Evolutionary conservation across 2,888 invertebrate species (phyloP).

Genomic region (Gasteruption jaculator): DNA sequence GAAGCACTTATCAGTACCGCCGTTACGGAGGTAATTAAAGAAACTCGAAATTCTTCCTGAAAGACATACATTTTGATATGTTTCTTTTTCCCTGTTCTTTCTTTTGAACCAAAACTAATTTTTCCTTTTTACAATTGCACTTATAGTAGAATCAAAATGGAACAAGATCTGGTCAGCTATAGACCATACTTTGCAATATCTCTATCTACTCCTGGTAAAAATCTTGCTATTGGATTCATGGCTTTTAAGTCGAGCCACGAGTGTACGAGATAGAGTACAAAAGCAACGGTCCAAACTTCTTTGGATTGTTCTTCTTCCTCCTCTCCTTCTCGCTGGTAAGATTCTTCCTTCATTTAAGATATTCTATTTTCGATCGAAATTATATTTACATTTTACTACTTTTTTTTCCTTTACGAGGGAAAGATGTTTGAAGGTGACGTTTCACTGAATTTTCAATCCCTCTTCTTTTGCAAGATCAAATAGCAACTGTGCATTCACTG

Average conservation of each 20-base stretch:
- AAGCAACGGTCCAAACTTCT: conserved; percentile 34
- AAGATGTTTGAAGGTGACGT: too few species aligned
- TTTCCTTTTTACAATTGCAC: conserved; percentile 11
- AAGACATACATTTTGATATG: conserved; percentile 15
- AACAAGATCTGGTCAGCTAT: conserved; percentile 28
- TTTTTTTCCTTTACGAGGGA: too few species aligned
- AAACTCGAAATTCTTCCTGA: too few species aligned
- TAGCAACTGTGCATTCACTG: too few species aligned
- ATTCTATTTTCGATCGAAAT: too few species aligned
- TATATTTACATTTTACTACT: too few species aligned
- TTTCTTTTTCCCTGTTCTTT: conserved; percentile 4
- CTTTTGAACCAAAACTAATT: neutral
- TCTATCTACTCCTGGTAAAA: conserved; percentile 40
- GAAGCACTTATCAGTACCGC: conserved; percentile 32
- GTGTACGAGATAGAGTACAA: conserved; percentile 28
- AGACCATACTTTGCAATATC: conserved; percentile 29
- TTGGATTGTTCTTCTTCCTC: conserved; percentile 54
- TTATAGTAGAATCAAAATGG: conserved; percentile 37
- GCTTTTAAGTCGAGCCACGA: conserved; percentile 39
- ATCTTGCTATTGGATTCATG: conserved; percentile 42
- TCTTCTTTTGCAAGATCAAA: too few species aligned
- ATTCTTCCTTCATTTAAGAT: conserved; percentile 23
- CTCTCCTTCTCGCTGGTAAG: conserved; percentile 60
- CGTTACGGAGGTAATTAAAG: conserved; percentile 29
- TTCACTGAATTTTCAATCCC: too few species aligned